phyloP scores from a whole-genome alignment of 2,113 vertebrate genomes.

The Rattus norvegicus region DNA sequence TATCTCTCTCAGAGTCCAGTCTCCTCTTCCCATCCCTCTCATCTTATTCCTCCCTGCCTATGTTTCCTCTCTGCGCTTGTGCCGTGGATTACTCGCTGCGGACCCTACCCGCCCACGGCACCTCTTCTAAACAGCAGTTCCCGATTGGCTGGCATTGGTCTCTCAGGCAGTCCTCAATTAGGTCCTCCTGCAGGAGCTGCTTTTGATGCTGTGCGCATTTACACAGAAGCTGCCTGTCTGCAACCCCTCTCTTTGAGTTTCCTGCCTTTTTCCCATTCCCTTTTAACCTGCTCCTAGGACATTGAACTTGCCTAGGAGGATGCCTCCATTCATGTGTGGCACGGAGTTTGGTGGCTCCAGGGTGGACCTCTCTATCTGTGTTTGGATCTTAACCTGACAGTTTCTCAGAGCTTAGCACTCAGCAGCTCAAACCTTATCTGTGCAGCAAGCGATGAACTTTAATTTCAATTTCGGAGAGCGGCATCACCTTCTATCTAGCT shows the following conservation, averaged over 20 bases:
- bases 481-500: neutral
- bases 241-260: neutral
- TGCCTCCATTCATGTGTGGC: neutral
- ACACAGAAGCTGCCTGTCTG: too few species aligned
- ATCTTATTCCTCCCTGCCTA: neutral
- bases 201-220: too few species aligned
- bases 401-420: neutral
- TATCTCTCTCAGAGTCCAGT: neutral
- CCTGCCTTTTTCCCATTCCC: neutral
- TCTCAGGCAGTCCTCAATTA: too few species aligned
- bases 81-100: too few species aligned
- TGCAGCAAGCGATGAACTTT: neutral
- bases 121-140: too few species aligned
- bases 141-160: too few species aligned
- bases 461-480: neutral
- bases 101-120: too few species aligned
- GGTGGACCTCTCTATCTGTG: neutral
- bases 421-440: conserved; percentile 1
- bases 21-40: neutral
- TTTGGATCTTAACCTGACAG: neutral
- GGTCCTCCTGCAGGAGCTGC: too few species aligned
- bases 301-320: neutral
- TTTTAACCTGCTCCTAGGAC: neutral
- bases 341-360: neutral
- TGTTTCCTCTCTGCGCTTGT: neutral